Base-by-base conservation (phyloP, 2,888 invertebrate genomes). In the Ecdyonurus torrentis region DNA sequence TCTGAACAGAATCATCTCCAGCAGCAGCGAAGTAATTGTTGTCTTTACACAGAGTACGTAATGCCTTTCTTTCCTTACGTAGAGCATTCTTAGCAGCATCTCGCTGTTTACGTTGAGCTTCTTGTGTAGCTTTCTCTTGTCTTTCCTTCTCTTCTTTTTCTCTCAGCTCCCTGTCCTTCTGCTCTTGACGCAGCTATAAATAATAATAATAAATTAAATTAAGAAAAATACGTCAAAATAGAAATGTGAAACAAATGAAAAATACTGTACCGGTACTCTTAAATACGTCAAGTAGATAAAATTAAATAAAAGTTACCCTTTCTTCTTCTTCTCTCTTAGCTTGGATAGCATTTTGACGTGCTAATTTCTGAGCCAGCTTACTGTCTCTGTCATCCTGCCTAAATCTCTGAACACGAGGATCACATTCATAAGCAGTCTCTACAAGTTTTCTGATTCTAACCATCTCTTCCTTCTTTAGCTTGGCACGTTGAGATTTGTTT, bases 381-480 rank as follows among this genome's bases (percentile, higher is more conserved):
- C 83, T 85, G 68, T 94, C 91, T 71, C 91, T 93, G 68, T 97
- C 96, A 63, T 95, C 92, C 69, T 92, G 92, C 71, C 92, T 95
- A 75, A 96, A 96, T 69, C 85, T 84, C 63, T 83, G 84, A 71
- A 99, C 92, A 69, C 99, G 81, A 0, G 97, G 97, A 77, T 99
- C 99, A 72, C 89, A 85, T 67, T 87, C 84, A 74, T 98, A 98
- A 0, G 97, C 94, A 73, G 91, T 81, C 72, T 99, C 98, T 61
- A 99, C 95, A 63, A 99, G 78, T 59, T 83, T 82, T 18, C 98
- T 81, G 69, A 99, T 88, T 68, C 99, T 79, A 0, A 88, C 81
- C 87, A 92, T 93, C 79, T 99, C 99, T 72, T 98, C 97, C 74
- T 98, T 98, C 77, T 97, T 96, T 71, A 91, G 82, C 72, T 96